Conservation (phyloP, 2,888 invertebrate genomes). For the Noctua pronuba region DNA sequence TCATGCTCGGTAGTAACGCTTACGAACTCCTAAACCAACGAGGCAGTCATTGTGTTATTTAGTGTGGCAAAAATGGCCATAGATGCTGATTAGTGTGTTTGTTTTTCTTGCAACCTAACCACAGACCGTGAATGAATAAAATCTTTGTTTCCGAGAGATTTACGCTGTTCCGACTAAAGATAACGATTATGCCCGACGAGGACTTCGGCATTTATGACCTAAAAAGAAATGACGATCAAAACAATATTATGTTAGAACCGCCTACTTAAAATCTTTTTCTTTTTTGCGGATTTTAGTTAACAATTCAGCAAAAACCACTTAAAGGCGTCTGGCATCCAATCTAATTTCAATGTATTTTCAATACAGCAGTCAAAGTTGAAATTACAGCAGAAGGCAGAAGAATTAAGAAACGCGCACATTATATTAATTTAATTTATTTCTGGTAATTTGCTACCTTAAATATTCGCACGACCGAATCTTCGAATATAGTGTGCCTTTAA, state of each 20-base stretch:
- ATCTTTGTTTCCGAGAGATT: slow-evolving; percentile 12
- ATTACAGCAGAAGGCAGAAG: background rate
- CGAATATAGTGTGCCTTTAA: too few relatives aligned
- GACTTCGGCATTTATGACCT: background rate
- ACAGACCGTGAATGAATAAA: slow-evolving; percentile 7
- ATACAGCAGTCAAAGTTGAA: background rate
- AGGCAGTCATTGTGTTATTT: background rate
- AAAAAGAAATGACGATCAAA: background rate
- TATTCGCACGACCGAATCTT: background rate
- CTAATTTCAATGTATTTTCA: background rate
- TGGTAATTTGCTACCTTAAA: background rate
- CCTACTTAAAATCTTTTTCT: background rate
- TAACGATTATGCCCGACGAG: background rate
- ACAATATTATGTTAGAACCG: background rate
- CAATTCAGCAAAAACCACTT: background rate
- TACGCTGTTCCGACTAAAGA: background rate
- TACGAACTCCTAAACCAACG: too few relatives aligned
- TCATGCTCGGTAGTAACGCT: too few relatives aligned
- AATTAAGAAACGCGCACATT: too few relatives aligned
- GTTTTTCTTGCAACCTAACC: slow-evolving; percentile 17
- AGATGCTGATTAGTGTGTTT: slow-evolving; percentile 37
- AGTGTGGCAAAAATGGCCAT: background rate
- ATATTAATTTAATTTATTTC: background rate
- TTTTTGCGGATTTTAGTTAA: background rate
- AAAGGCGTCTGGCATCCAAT: too few relatives aligned